Evolutionary conservation across 2,888 invertebrate genomes (phyloP), one percentile per base, ranked within the genome.

Genomic region (Ormyrus rosae): DNA sequence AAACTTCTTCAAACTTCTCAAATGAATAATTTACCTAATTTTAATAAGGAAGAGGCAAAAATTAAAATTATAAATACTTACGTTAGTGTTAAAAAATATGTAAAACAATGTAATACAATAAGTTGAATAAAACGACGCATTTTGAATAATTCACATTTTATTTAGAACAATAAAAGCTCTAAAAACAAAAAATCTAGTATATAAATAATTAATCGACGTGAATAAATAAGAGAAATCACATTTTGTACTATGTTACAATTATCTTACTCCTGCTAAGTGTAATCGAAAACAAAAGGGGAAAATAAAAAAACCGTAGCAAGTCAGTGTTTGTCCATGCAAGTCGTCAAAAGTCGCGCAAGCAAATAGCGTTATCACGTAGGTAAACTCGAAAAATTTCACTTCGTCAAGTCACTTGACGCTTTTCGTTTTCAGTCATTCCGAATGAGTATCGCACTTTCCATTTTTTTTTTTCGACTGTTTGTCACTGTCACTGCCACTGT

Each of bases 401-500:
- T 51, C 13, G 65, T 58, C 48, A 65, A 8, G 51, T 51, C 48
- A 19, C n/a, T 69, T 46, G 7, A 56, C 45, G 10, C 60, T 76
- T 61, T 69, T 67, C 60, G 61, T 53, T 80, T 63, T 72, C 60
- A 67, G 34, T 71, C 50, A 45, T 56, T 46, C 45, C 11, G n/a
- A 73, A 64, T 34, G 34, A 34, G 60, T 13, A 46, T 45, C 45
- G 48, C 65, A 67, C 70, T 75, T 74, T 73, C 60, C 71, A 64
- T 70, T 70, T 75, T 82, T 67, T 67, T 58, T 9, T 68, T 74
- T 71, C 65, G 50, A 58, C 56, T 63, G 65, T 53, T 51, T 53
- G 67, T 67, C 55, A 34, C 34, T 34, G 34, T 34, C 34, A 34
- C 34, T n/a, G 63, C 64, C 55, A 78, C 73, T 84, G 83, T 84